phyloP scores from a whole-genome alignment of 1,140 invertebrate species.

The Eubasilissa regina region DNA sequence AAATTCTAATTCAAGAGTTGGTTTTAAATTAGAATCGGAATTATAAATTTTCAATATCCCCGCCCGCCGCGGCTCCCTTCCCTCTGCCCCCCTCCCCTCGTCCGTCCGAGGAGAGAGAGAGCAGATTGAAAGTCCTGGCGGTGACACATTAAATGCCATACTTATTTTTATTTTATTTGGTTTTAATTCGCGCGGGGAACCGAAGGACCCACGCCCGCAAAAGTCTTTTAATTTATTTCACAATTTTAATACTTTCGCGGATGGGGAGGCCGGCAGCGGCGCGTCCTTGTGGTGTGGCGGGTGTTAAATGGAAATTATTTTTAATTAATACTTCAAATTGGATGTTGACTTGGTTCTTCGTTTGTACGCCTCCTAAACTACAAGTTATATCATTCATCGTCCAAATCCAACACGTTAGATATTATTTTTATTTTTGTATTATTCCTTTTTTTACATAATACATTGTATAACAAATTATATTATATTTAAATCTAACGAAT shows the following conservation, averaged over 20 bases:
- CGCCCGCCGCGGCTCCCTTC: too few relatives aligned
- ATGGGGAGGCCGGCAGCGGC: background rate
- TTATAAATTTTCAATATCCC: slow-evolving; percentile 60
- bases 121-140: slow-evolving; percentile 60
- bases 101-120: slow-evolving; percentile 24
- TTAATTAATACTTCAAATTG: background rate
- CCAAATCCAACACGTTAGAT: too few relatives aligned
- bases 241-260: slow-evolving; percentile 59
- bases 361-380: too few relatives aligned
- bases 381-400: too few relatives aligned
- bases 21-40: slow-evolving; percentile 61
- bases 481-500: too few relatives aligned
- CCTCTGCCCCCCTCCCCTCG: background rate
- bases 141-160: slow-evolving; percentile 61
- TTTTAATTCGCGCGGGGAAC: slow-evolving; percentile 58
- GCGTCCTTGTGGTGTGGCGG: background rate
- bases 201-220: slow-evolving; percentile 46
- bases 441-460: too few relatives aligned
- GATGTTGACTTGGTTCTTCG: too few relatives aligned
- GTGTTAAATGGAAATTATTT: background rate
- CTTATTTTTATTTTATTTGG: slow-evolving; percentile 61
- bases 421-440: too few relatives aligned
- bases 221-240: slow-evolving; percentile 61
- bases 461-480: too few relatives aligned
- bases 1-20: slow-evolving; percentile 25